Percentiles rank a stretch among this genome's conserved stretches.
Conservation (phyloP, 2,888 invertebrate genomes). For the Mythimna pallens region DNA sequence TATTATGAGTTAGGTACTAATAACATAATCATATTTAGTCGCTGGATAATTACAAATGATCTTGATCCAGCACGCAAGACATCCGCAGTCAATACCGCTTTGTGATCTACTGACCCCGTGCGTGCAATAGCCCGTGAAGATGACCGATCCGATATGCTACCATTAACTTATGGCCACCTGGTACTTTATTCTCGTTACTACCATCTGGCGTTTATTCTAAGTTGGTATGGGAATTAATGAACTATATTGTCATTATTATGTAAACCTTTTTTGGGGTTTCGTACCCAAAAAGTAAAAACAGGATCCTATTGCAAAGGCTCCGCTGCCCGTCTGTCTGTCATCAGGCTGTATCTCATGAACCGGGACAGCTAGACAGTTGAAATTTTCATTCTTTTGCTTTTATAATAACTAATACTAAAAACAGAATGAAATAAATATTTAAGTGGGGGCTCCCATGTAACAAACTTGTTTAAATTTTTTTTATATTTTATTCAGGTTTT, state of each 20-base stretch:
- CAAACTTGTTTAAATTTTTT: too few relatives aligned
- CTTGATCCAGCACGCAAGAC: conserved; percentile 8
- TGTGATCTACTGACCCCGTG: conserved; percentile 36
- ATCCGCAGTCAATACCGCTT: conserved; percentile 25
- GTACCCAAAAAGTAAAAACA: background rate
- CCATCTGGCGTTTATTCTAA: conserved; percentile 7
- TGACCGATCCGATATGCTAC: conserved; percentile 46
- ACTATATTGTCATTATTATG: background rate
- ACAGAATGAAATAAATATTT: too few relatives aligned
- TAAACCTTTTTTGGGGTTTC: background rate
- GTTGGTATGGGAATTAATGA: background rate
- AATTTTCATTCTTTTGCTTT: too few relatives aligned
- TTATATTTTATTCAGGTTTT: too few relatives aligned
- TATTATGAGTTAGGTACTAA: too few relatives aligned
- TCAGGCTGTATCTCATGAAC: too few relatives aligned
- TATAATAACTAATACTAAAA: too few relatives aligned
- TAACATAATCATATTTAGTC: background rate
- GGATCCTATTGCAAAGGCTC: too few relatives aligned
- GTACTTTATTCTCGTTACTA: conserved; percentile 15
- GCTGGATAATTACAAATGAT: background rate
- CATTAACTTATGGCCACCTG: conserved; percentile 36
- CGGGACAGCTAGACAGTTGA: too few relatives aligned
- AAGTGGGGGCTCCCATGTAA: too few relatives aligned
- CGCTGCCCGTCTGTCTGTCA: too few relatives aligned
- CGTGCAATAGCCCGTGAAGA: conserved; percentile 30